phyloP scores from a whole-genome alignment of 2,888 invertebrate genomes.

The Lepidocyrtoides sp. region DNA sequence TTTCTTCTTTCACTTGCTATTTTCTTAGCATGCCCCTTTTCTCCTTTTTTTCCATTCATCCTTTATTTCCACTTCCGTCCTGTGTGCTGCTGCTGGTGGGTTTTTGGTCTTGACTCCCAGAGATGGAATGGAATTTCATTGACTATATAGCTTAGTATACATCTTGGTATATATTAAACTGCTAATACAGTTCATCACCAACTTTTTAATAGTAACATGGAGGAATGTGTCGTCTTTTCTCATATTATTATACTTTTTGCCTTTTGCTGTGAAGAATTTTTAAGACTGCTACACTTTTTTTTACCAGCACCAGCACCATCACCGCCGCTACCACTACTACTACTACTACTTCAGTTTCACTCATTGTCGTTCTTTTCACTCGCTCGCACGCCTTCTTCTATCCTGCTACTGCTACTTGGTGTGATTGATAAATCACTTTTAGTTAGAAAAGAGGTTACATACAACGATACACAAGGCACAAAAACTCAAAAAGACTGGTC shows the following conservation, averaged over 20 bases:
- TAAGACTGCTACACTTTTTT: neutral
- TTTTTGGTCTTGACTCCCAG: constrained; percentile 17
- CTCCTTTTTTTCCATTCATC: neutral
- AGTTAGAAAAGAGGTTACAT: constrained; percentile 36
- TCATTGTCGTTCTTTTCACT: constrained; percentile 67
- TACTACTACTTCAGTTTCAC: constrained; percentile 36
- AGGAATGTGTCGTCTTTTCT: constrained; percentile 25
- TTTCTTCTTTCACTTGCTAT: constrained; percentile 46
- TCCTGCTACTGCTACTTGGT: constrained; percentile 48
- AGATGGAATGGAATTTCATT: constrained; percentile 22
- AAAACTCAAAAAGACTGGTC: constrained; percentile 13
- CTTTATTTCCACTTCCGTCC: constrained; percentile 39
- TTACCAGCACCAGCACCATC: neutral
- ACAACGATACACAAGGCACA: neutral
- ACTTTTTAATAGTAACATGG: no score
- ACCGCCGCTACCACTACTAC: no score
- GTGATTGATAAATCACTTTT: constrained; percentile 82
- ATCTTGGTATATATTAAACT: no score
- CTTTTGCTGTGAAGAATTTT: neutral
- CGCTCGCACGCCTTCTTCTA: constrained; percentile 61
- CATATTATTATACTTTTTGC: neutral
- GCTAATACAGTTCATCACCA: neutral
- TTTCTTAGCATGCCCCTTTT: constrained; percentile 59
- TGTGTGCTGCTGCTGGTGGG: neutral
- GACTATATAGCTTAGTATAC: no score